Evolutionary conservation across 2,888 invertebrate species (phyloP).

Genomic region (Pegoplata infirma): DNA sequence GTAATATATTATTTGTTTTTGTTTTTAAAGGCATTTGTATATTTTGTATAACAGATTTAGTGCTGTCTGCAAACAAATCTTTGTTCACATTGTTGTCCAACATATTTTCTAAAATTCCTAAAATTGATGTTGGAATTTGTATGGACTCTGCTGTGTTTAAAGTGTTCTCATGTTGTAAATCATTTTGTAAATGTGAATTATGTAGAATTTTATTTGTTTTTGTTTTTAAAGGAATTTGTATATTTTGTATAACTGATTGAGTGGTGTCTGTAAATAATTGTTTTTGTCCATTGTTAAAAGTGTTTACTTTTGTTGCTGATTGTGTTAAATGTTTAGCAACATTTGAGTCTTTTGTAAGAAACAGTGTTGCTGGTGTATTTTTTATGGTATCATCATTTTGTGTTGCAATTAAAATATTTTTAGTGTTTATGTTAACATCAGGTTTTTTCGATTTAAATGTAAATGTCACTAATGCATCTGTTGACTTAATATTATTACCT

Average conservation of each 20-base stretch:
- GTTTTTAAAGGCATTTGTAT: background rate
- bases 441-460: background rate
- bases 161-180: constrained; percentile 6
- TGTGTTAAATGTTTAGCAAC: background rate
- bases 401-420: background rate
- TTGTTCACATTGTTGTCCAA: background rate
- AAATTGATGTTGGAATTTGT: background rate
- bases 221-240: background rate
- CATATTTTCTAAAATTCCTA: background rate
- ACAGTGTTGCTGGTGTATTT: background rate
- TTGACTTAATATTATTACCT: constrained; percentile 31
- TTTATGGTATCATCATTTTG: background rate
- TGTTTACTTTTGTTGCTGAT: background rate
- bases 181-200: background rate
- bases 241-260: background rate
- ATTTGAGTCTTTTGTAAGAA: background rate
- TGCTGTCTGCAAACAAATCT: too few relatives aligned
- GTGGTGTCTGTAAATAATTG: background rate
- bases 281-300: background rate
- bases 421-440: background rate
- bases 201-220: background rate
- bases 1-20: background rate
- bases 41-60: background rate
- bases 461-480: background rate
- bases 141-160: constrained; percentile 17